Evolutionary conservation across 2,797 vertebrate species (phyloP).

Genomic region (Esox masquinongy): DNA sequence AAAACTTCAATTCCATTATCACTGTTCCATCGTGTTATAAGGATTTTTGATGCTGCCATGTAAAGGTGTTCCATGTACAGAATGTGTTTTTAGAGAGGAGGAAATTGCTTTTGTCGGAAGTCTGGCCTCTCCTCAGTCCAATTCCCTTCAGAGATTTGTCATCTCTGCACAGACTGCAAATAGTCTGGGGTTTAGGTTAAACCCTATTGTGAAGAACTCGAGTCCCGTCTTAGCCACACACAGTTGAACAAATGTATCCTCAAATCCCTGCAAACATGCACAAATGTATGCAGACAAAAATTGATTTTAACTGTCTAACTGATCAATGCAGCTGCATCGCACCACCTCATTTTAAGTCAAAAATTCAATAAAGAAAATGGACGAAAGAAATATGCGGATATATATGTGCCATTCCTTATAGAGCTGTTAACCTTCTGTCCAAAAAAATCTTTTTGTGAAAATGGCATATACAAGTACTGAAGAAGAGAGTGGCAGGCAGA

Average conservation of each 20-base stretch:
- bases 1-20: background rate
- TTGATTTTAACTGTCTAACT: no score
- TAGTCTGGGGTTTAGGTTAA: slow-evolving; percentile 58
- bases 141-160: slow-evolving; percentile 52
- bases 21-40: background rate
- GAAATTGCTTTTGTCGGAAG: slow-evolving; percentile 56
- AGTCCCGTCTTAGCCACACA: slow-evolving; percentile 1
- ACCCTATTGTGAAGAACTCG: slow-evolving; percentile 41
- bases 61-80: background rate
- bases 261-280: background rate
- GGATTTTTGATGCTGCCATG: background rate
- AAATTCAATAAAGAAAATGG: no score
- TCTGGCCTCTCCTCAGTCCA: slow-evolving; percentile 52
- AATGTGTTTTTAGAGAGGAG: slow-evolving; percentile 32
- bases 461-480: no score
- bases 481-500: no score
- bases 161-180: slow-evolving; percentile 52
- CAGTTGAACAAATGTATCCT: background rate
- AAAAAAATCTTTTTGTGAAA: no score
- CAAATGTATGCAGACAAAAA: no score
- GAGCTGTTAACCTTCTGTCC: no score
- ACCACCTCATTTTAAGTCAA: no score
- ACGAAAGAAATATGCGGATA: no score
- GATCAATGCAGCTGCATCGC: no score
- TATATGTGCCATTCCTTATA: no score